Percentiles rank a stretch among this genome's conserved stretches.
phyloP scores from a whole-genome alignment of 2,888 invertebrate genomes.

The Dryobota labecula region DNA sequence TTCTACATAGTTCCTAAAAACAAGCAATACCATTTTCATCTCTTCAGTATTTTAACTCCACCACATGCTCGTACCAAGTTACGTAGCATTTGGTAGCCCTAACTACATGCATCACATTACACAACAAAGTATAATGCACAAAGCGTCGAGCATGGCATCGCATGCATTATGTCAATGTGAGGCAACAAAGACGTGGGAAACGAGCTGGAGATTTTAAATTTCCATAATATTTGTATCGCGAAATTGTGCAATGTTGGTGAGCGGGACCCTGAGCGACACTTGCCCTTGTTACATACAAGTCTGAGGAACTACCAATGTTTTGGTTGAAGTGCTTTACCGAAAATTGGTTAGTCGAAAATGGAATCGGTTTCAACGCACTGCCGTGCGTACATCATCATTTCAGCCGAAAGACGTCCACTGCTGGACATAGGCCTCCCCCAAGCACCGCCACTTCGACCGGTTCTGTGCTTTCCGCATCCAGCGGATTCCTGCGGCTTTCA shows the following conservation, averaged over 20 bases:
- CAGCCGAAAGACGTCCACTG: too few relatives aligned
- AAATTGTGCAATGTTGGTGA: conserved; percentile 76
- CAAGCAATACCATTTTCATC: background rate
- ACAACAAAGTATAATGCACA: conserved; percentile 72
- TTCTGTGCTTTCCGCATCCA: too few relatives aligned
- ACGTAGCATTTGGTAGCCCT: conserved; percentile 49
- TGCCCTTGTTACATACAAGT: conserved; percentile 56
- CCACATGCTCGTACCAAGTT: conserved; percentile 7
- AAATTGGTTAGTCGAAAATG: background rate
- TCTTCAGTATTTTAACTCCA: background rate
- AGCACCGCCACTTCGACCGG: too few relatives aligned
- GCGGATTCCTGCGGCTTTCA: too few relatives aligned
- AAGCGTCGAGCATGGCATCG: conserved; percentile 75
- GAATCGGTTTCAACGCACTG: background rate
- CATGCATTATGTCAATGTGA: conserved; percentile 82
- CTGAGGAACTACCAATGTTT: conserved; percentile 15
- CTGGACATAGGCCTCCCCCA: too few relatives aligned
- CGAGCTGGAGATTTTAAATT: conserved; percentile 80
- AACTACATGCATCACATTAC: conserved; percentile 64
- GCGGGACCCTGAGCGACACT: conserved; percentile 49
- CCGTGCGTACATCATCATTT: too few relatives aligned
- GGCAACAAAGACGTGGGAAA: conserved; percentile 84
- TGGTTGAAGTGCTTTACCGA: background rate
- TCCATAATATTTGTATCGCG: conserved; percentile 86
- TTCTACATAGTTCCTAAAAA: background rate